Evolutionary conservation across 2,113 vertebrate species (phyloP).

Genomic region (Nicator chloris): DNA sequence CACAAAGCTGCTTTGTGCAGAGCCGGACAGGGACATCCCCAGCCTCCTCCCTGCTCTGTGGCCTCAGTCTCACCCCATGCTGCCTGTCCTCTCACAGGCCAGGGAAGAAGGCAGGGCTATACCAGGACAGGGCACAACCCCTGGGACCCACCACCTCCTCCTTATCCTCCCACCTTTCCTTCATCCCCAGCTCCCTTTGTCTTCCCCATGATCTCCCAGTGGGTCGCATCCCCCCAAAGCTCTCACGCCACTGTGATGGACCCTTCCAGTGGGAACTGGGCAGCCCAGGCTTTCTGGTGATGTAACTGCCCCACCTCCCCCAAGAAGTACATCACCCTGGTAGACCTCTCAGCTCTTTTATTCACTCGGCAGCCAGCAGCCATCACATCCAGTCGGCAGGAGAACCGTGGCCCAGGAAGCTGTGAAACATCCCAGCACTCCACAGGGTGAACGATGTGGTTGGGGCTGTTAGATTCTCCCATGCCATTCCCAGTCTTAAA

Average conservation of each 20-base stretch:
- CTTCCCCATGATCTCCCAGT: neutral
- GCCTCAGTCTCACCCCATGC: fast-evolving
- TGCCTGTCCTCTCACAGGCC: neutral
- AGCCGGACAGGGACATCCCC: fast-evolving
- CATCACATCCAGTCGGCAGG: neutral
- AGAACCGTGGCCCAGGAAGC: neutral
- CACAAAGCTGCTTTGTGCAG: neutral
- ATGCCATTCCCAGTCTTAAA: neutral
- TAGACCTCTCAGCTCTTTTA: constrained; percentile 3
- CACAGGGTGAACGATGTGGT: fast-evolving
- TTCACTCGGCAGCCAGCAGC: neutral
- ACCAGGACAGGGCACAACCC: neutral
- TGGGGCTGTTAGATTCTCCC: neutral
- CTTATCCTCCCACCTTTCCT: neutral
- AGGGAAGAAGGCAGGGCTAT: neutral
- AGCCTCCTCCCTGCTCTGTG: fast-evolving
- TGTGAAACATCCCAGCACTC: neutral
- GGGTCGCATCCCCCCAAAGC: fast-evolving
- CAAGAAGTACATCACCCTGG: neutral
- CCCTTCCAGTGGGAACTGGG: neutral
- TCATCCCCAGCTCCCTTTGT: neutral
- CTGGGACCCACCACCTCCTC: fast-evolving
- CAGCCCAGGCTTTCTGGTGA: neutral
- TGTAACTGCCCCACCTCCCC: neutral
- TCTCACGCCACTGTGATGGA: fast-evolving